Percentiles rank a stretch among this genome's conserved stretches.
phyloP scores from a whole-genome alignment of 2,797 vertebrate genomes.

The Urophycis tenuis region DNA sequence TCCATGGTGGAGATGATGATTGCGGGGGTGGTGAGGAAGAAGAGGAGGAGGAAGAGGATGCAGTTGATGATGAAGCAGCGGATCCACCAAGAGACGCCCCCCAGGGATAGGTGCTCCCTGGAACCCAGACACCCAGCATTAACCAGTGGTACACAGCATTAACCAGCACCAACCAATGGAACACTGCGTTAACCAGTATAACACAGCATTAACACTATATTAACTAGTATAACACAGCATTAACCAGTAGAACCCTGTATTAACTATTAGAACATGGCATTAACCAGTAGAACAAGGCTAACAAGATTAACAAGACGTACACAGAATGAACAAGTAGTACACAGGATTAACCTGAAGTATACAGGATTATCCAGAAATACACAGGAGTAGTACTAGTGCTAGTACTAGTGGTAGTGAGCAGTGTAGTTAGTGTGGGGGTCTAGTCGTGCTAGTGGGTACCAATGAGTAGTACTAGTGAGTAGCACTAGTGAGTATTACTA shows the following conservation, averaged over 20 bases:
- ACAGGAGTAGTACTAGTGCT: not conserved
- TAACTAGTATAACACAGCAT: not conserved
- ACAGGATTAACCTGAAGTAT: not conserved
- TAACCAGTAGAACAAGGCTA: not conserved
- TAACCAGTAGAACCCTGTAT: not conserved
- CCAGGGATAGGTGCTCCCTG: conserved; percentile 92
- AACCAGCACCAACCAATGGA: not conserved
- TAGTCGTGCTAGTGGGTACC: not conserved
- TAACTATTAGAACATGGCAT: not conserved
- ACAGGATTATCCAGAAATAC: not conserved
- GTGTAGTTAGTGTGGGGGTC: not conserved
- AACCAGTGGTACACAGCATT: not conserved
- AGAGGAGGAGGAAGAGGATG: conserved; percentile 92
- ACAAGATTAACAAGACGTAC: no score
- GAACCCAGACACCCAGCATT: not conserved
- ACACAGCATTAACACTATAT: no score
- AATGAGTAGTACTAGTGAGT: not conserved
- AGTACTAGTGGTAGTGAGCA: no score
- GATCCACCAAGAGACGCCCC: conserved; percentile 93
- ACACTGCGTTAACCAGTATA: not conserved
- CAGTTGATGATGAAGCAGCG: conserved; percentile 93
- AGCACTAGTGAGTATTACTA: not conserved
- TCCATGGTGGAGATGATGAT: conserved; percentile 99
- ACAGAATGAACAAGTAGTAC: not conserved
- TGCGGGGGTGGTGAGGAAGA: conserved; percentile 96